Evolutionary conservation across 1,140 invertebrate species (phyloP), one percentile per base, ranked within the genome.

Genomic region (Ephestia elutella): DNA sequence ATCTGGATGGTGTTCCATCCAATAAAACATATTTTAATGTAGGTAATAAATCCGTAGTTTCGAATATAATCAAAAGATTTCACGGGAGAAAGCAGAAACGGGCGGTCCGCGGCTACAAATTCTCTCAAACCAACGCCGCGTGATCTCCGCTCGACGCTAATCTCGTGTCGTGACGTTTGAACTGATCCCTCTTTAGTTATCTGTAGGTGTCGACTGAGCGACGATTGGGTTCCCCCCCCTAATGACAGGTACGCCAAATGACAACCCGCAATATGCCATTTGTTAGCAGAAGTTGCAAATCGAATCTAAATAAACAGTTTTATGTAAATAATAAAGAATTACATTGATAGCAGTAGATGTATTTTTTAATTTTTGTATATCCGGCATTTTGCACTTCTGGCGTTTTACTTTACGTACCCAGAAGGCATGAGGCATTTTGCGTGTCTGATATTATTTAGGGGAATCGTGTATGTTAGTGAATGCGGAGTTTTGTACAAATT

Each of bases 401-500:
- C 32, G 13, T 38, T 38, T 44, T 44, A 44, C 21, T 25, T 75
- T 73, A 78, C 70, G 61, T 35, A 44, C 1, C 3, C 15, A 15
- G 5, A 10, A 44, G 60, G 64, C 60, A 50, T 73, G 63, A 32
- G 30, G 0, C 38, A 17, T 44, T 44, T 44, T 15, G 13, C 38
- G 38, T 44, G 7, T 15, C 38, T 15, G 38, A 17, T 10, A 44
- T 44, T 44, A 15, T 44, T 2, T 0, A 60, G 66, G 71, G 73
- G 73, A 68, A 65, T 78, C 73, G 63, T 65, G 66, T 80, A 74
- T 66, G 67, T 72, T 78, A 80, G 73, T 62, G 75, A 71, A 77
- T 70, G 73, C 63, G 69, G 66, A 53, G 65, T 83, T 44, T 82
- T 87, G 82, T 86, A 87, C 84, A 87, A 82, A 84, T 73, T 83